Evolutionary conservation across 2,113 vertebrate genomes (phyloP), one percentile per base, ranked within the genome.

Genomic region (Nothocercus nigrocapillus): DNA sequence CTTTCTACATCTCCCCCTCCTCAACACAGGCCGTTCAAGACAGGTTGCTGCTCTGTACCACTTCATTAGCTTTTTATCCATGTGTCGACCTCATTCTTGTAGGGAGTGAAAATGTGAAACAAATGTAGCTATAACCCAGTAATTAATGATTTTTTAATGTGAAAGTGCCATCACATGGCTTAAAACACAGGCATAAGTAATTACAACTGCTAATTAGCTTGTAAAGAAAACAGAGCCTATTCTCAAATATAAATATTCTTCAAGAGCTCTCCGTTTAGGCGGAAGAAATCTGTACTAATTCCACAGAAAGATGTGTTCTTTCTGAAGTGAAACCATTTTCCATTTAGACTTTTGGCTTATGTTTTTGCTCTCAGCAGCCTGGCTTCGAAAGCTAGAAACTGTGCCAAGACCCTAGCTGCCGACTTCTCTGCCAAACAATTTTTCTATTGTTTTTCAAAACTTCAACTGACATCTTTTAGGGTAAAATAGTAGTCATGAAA

Each of bases 321-420:
- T 75, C 40, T 69, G 13, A 58, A 82, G 30, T 18, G 8, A 10
- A 63, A 15, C 61, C 42, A 84, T 93, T 88, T 95, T 81, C 85
- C 68, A 61, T 78, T 81, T 84, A 77, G 56, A 56, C 5, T 88
- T 91, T 42, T 63, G 34, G 21, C 53, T 93, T 7, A 2, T 84
- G 80, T 18, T 86, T 96, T 86, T 94, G 75, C 74, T 93, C 80
- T 88, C 83, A 90, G 77, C 77, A 92, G 84, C 76, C 90, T 95
- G 94, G 95, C 90, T 91, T 73, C 56, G 47, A 64, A 90, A 86
- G 40, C 42, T 61, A 56, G 93, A 90, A 47, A 36, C 27, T 44
- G 51, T 82, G 92, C 95, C 93, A 96, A 90, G n/a, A 68, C 27
- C 78, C 68, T 79, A 72, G 45, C 1, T 92, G 82, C 73, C 69